Conservation (phyloP, 2,888 invertebrate genomes). For the Melikaiella ostensackeni region DNA sequence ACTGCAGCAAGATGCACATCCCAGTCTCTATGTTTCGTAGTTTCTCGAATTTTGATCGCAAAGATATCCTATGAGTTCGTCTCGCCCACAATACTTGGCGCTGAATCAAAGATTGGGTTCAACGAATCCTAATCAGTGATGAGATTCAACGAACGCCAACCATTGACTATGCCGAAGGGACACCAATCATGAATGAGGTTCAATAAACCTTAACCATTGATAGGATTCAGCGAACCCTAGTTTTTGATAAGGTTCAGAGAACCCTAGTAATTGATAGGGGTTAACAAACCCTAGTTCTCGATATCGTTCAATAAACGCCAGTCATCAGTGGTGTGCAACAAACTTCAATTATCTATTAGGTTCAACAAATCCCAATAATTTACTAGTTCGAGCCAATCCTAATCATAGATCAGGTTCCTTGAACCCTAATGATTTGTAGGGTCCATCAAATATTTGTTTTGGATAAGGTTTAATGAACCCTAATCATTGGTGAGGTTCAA, state of each 20-base stretch:
- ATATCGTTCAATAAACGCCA: too few relatives aligned
- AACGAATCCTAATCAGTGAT: too few relatives aligned
- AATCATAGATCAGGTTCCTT: too few relatives aligned
- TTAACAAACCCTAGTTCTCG: not conserved
- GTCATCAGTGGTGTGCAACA: too few relatives aligned
- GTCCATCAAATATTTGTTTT: too few relatives aligned
- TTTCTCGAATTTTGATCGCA: constrained; percentile 20
- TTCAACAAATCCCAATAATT: too few relatives aligned
- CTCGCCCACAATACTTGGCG: not conserved
- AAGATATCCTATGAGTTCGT: not conserved
- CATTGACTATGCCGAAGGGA: not conserved
- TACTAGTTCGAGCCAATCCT: too few relatives aligned
- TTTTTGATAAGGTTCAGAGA: not conserved
- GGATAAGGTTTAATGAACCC: too few relatives aligned
- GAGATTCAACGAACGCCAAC: not conserved
- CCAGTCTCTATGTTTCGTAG: constrained; percentile 1
- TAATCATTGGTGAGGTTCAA: too few relatives aligned
- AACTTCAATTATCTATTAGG: too few relatives aligned
- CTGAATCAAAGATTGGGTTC: not conserved
- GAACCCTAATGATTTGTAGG: too few relatives aligned
- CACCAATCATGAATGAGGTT: not conserved
- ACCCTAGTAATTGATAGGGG: not conserved
- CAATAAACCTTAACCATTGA: not conserved
- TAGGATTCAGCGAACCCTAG: not conserved
- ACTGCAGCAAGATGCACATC: constrained; percentile 13